Conservation (phyloP, 2,113 vertebrate genomes). For the Puntigrus tetrazona region DNA sequence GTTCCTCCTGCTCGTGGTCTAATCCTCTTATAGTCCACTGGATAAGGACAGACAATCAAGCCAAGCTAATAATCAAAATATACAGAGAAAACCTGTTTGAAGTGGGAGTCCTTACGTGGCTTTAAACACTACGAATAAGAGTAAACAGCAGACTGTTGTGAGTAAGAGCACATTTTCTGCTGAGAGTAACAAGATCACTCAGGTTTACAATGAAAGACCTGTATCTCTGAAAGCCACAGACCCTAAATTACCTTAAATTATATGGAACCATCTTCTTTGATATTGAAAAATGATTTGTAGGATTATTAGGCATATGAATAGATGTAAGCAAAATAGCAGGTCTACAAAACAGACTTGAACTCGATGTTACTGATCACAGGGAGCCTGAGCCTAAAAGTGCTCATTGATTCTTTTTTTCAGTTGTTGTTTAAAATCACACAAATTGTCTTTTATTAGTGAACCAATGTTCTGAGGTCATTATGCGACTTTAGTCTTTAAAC, state of each 20-base stretch:
- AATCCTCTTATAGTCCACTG: neutral
- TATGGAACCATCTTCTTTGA: slow-evolving; percentile 21
- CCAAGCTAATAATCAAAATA: neutral
- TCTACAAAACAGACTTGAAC: neutral
- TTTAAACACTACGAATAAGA: neutral
- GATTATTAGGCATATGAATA: neutral
- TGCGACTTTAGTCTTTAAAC: neutral
- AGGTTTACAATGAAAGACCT: slow-evolving; percentile 18
- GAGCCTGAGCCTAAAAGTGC: neutral
- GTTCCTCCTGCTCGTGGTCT: neutral
- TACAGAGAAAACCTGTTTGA: neutral
- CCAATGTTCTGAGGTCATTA: neutral
- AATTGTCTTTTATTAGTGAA: too few relatives aligned
- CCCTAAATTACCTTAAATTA: slow-evolving; percentile 56
- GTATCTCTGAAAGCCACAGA: slow-evolving; percentile 45
- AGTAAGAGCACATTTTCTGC: slow-evolving; percentile 30
- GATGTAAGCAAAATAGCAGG: neutral
- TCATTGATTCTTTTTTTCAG: neutral
- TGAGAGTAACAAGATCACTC: slow-evolving; percentile 57
- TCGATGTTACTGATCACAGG: neutral
- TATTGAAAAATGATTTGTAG: neutral
- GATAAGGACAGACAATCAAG: neutral
- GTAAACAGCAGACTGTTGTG: slow-evolving; percentile 40
- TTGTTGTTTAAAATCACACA: neutral
- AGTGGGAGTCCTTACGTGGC: neutral